Evolutionary conservation across 2,113 vertebrate species (phyloP), one percentile per base, ranked within the genome.

Genomic region (Paraplagusia blochii): DNA sequence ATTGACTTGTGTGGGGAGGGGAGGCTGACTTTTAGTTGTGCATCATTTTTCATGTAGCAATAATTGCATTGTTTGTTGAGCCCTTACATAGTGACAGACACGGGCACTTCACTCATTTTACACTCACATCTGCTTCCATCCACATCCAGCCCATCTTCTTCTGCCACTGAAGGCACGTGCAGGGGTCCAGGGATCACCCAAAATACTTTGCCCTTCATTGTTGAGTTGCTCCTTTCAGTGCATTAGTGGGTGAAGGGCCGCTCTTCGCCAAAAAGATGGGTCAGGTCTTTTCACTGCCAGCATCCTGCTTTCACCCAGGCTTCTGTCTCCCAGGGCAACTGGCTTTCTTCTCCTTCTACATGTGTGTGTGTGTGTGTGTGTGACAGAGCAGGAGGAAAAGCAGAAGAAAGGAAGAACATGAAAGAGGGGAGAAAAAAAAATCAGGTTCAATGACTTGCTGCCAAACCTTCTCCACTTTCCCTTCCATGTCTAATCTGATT

Each of bases 111-210:
- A 5, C 60, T 61, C 33, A 5, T 8, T 19, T 10, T 4, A 47
- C 17, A 1, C 19, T 1, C 2, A 7, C 65, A 65, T 58, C 63
- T 35, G 69, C 68, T 54, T 70, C 75, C 72, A 74, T 73, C 57
- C 62, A 34, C 6, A 6, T 29, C 22, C 51, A 11, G 44, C 53
- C 66, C 76, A 43, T 79, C 77, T 63, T 34, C 48, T 38, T n/a
- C 66, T 67, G 69, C 12, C 39, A 63, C 43, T 70, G 76, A 75
- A 80, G 88, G 84, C 89, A 88, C 89, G 88, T 89, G 89, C 82
- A 87, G 84, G 86, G 88, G 88, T 88, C 85, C 88, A 84, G 82
- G 83, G 89, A 85, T 87, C 86, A 88, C 76, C 80, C 84, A 84
- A 85, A 88, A 88, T 88, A 84, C 85, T 86, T 87, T 85, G 84